Evolutionary conservation across 2,888 invertebrate genomes (phyloP), one percentile per base, ranked within the genome.

Genomic region (Agriopis aurantiaria): DNA sequence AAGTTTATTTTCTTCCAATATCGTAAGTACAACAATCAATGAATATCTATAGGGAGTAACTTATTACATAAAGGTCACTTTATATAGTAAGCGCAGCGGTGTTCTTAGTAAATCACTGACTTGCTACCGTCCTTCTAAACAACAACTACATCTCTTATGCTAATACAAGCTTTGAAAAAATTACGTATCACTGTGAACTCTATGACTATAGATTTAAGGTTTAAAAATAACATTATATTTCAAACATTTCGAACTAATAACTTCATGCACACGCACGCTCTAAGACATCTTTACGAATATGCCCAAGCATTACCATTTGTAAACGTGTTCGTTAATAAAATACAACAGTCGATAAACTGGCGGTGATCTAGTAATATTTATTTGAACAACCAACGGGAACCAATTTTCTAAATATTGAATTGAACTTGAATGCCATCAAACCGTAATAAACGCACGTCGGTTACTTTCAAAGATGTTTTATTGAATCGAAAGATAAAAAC

Each of bases 21-120:
- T 62, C 17, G 43, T 48, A 33, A 53, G 17, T 23, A 55, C 66
- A 63, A 66, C 63, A 71, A 70, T 67, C 70, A 71, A 67, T 71
- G 66, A 71, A 63, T 71, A 71, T 63, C 66, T 66, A 71, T 71
- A 63, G 63, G 41, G 41, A 64, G 61, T 84, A 82, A 85, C 75
- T 82, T 85, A 85, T 79, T 79, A 78, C 69, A 65, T 41, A 69
- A 69, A 69, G 65, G 61, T 71, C 63, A 55, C 14, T 41, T 64
- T 64, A 55, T 86, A 85, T 75, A 85, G 84, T 85, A 85, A 45
- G 82, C 87, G 63, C 88, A 87, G 88, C 86, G 85, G 88, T 87
- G 82, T 84, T 78, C 84, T 79, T 73, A 79, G 80, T 87, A 85
- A 87, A 86, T 87, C 84, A 84, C 80, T 62, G 72, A 65, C 58